Base-by-base conservation (phyloP, 2,797 vertebrate species). In the Ibycter americanus region DNA sequence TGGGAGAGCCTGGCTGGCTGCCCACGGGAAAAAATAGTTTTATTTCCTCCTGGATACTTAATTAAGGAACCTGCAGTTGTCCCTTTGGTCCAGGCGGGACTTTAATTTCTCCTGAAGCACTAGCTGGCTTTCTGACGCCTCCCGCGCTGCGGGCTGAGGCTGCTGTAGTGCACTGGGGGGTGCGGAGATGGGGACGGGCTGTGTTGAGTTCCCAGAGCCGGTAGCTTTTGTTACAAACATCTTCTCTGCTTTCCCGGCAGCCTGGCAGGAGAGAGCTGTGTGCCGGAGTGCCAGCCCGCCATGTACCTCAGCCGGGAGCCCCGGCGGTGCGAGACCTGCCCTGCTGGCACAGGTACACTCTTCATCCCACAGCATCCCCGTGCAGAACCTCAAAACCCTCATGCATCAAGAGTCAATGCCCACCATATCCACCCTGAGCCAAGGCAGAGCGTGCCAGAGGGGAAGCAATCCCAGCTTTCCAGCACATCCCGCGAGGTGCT, bases 221-320 rank as follows among this genome's bases (percentile, higher is more conserved):
- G 4, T 5, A n/a, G n/a, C 16, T 79, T 27, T 34, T 6, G 31
- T 19, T 84, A 31, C 18, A 52, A 89, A 32, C 0, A 8, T 73
- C 47, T 66, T 80, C 52, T 59, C 22, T 79, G 46, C 76, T 97
- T 93, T 94, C 46, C 40, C 0, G 5, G 70, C 96, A 99, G 99
- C 94, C 97, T 99, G 58, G 98, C 98, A 25, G 98, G 99, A 78
- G 98, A 98, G 92, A 99, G 97, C 87, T 99, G 99, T 31, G 96
- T 99, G 70, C 99, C 98, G 0, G 98, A 99, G 52, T 99, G 99
- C 97, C 98, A 97, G 80, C 98, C 97, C 1, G 97, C 98, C 93
- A 99, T 98, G 78, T 99, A 98, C 96, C 99, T 99, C 89, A 98
- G 99, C 86, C 91, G 98, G 32, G 99, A 99, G 90, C 97, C 98